These are phyloP conservation scores for Chelonoidis abingdonii DNA, from an alignment of 2,113 vertebrate genomes.

Conservation along the genomic window DNA sequence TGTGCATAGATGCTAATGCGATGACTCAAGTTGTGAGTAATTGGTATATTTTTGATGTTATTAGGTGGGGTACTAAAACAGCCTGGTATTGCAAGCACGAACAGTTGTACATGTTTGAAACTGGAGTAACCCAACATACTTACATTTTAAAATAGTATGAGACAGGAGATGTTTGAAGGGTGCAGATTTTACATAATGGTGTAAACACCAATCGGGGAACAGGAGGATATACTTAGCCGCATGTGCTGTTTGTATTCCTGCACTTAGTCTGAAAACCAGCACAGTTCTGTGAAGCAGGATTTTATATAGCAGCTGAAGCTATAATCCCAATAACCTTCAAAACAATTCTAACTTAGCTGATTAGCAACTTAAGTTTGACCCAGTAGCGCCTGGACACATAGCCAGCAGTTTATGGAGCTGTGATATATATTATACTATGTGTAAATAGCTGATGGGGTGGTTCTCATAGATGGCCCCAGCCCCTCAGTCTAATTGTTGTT, in stretches of 20 bases:
- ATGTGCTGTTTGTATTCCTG: slow-evolving; percentile 13
- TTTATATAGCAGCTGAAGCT: slow-evolving; percentile 31
- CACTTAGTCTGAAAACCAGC: slow-evolving; percentile 15
- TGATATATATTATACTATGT: not conserved
- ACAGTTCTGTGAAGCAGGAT: not conserved
- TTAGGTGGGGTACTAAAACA: slow-evolving; percentile 31
- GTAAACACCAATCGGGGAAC: slow-evolving; percentile 65
- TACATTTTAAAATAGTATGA: slow-evolving; percentile 51
- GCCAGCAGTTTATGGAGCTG: not conserved
- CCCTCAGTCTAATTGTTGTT: not conserved
- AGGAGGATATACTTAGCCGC: slow-evolving; percentile 56
- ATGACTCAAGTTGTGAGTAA: slow-evolving; percentile 64
- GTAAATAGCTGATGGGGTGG: not conserved
- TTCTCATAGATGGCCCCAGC: not conserved
- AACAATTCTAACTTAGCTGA: slow-evolving; percentile 31
- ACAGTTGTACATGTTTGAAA: slow-evolving; percentile 39
- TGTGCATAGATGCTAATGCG: slow-evolving; percentile 1
- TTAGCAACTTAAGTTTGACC: not conserved
- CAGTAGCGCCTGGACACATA: not conserved
- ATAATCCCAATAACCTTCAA: not conserved
- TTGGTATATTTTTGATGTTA: slow-evolving; percentile 49
- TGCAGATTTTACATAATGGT: slow-evolving; percentile 56
- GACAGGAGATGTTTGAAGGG: slow-evolving; percentile 38
- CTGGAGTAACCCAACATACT: slow-evolving; percentile 31
- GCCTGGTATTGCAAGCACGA: not conserved